Evolutionary conservation across 1,140 invertebrate genomes (phyloP).

Genomic region (Parapsyche elsis): DNA sequence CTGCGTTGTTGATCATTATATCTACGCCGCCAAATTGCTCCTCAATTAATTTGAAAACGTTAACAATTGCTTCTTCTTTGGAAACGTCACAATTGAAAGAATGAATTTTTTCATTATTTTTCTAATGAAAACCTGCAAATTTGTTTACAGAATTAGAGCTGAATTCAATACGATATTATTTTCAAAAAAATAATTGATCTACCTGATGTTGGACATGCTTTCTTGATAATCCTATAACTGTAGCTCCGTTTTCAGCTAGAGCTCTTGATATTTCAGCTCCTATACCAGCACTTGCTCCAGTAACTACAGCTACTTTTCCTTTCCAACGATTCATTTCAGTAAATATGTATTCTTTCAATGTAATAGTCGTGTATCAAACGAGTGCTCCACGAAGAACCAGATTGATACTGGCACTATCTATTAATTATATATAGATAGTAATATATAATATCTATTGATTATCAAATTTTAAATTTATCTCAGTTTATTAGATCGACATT

Average conservation of each 20-base stretch:
- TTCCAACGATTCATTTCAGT: slow-evolving; percentile 73
- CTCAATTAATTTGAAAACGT: slow-evolving; percentile 72
- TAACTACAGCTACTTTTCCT: slow-evolving; percentile 77
- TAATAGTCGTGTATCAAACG: too few species aligned
- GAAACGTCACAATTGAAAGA: slow-evolving; percentile 71
- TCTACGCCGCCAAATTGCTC: slow-evolving; percentile 71
- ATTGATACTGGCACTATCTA: too few species aligned
- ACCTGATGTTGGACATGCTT: slow-evolving; percentile 70
- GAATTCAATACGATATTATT: background rate
- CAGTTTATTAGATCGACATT: too few species aligned
- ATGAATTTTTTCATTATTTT: slow-evolving; percentile 54
- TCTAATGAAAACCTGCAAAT: slow-evolving; percentile 15
- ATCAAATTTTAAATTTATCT: too few species aligned
- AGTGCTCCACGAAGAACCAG: too few species aligned
- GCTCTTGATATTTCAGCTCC: slow-evolving; percentile 70
- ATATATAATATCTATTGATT: too few species aligned
- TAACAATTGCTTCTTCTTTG: slow-evolving; percentile 72
- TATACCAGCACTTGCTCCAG: slow-evolving; percentile 79
- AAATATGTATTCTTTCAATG: too few species aligned
- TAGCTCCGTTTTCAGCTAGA: slow-evolving; percentile 72
- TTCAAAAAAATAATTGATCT: slow-evolving; percentile 36
- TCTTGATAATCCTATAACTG: slow-evolving; percentile 77
- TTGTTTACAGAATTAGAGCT: background rate
- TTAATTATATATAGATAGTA: too few species aligned
- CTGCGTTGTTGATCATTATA: slow-evolving; percentile 78